phyloP scores from a whole-genome alignment of 2,797 vertebrate species.

The Sorex maritimensis region DNA sequence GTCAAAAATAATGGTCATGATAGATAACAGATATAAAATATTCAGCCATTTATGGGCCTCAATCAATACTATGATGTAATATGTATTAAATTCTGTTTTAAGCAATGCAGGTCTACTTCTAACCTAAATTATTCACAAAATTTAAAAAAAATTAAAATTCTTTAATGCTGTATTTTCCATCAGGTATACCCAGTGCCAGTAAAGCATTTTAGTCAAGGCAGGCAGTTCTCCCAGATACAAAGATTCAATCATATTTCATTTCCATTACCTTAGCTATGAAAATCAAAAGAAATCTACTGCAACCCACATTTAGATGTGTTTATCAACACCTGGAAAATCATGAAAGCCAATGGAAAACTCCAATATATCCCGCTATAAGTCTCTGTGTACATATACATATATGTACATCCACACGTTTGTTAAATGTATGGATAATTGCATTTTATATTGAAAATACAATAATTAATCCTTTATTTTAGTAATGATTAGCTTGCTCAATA shows the following conservation, averaged over 20 bases:
- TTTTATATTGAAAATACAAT: neutral
- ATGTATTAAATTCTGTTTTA: conserved; percentile 35
- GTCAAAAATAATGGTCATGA: neutral
- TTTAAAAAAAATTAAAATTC: neutral
- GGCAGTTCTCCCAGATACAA: conserved; percentile 36
- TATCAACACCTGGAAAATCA: neutral
- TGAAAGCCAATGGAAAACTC: neutral
- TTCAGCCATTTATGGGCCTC: neutral
- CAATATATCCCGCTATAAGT: neutral
- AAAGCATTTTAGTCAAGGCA: neutral
- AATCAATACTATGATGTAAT: neutral
- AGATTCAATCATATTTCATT: conserved; percentile 21
- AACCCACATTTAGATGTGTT: neutral
- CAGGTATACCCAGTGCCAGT: neutral
- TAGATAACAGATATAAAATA: neutral
- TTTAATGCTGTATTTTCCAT: conserved; percentile 40
- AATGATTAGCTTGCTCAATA: neutral
- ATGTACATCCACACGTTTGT: neutral
- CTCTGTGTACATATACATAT: neutral
- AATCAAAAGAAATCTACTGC: conserved; percentile 26
- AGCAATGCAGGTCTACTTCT: conserved; percentile 31
- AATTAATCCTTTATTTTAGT: neutral
- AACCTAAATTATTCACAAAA: conserved; percentile 29
- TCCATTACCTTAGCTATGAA: conserved; percentile 9
- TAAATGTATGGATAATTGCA: neutral